Percentiles rank a stretch among this genome's conserved stretches.
Evolutionary conservation across 2,113 vertebrate genomes (phyloP).

Genomic region (Diphyllodes magnificus): DNA sequence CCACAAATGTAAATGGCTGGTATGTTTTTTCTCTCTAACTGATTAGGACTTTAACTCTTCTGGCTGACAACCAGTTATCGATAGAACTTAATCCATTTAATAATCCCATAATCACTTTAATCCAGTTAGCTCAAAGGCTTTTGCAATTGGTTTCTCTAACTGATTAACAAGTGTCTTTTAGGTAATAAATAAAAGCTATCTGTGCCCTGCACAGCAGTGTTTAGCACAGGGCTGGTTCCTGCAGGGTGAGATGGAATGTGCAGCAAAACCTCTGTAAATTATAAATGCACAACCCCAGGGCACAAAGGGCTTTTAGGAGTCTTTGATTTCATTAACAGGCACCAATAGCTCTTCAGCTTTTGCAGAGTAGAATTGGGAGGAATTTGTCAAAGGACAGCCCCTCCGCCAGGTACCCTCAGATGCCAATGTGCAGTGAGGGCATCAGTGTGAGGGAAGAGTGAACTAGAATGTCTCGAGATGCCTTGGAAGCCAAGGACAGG

Average conservation of each 20-base stretch:
- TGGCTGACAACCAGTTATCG: conserved; percentile 48
- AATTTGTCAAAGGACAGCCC: neutral
- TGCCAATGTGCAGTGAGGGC: neutral
- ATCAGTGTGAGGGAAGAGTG: neutral
- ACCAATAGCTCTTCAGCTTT: neutral
- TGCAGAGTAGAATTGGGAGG: neutral
- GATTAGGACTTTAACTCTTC: conserved; percentile 36
- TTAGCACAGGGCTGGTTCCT: neutral
- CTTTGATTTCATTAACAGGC: neutral
- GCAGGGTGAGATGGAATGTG: neutral
- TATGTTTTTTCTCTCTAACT: conserved; percentile 16
- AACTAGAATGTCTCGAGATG: accelerated
- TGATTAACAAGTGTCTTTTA: conserved; percentile 46
- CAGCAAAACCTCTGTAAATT: neutral
- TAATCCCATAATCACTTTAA: conserved; percentile 62
- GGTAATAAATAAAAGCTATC: conserved; percentile 33
- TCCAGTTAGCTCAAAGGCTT: conserved; percentile 50
- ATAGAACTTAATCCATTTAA: conserved; percentile 61
- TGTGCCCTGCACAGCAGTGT: neutral
- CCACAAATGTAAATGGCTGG: neutral
- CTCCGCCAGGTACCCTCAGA: neutral
- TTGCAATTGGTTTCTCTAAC: conserved; percentile 14
- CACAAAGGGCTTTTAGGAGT: neutral
- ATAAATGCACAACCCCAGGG: neutral
- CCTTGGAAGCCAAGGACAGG: neutral